phyloP scores from a whole-genome alignment of 2,113 vertebrate genomes.

The Anser brachyrhynchus region DNA sequence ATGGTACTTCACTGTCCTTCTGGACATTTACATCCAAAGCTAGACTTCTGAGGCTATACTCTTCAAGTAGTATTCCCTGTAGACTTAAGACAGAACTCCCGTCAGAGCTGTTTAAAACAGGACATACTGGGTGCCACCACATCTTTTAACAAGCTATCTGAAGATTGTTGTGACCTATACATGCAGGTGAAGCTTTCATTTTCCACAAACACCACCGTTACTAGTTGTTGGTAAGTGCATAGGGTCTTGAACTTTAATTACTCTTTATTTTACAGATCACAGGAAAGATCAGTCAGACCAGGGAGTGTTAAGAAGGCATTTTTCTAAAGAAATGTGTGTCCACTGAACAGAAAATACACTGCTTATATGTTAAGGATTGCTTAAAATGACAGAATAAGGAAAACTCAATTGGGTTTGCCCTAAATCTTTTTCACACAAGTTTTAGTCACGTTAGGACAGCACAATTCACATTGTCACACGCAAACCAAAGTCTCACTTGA shows the following conservation, averaged over 20 bases:
- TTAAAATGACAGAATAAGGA: neutral
- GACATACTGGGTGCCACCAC: neutral
- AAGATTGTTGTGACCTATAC: neutral
- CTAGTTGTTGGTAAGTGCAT: rapidly evolving
- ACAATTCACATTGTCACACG: neutral
- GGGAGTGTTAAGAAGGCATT: neutral
- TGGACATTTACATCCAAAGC: neutral
- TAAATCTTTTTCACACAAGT: neutral
- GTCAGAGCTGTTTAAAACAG: neutral
- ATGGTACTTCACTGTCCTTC: neutral
- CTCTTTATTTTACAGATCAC: neutral
- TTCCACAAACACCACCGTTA: neutral
- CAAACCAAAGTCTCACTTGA: neutral
- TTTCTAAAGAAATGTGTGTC: neutral
- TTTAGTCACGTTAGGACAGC: neutral
- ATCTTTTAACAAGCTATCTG: neutral
- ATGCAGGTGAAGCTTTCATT: neutral
- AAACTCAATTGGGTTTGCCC: neutral
- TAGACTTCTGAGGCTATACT: neutral
- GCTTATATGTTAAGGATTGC: neutral
- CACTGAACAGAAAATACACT: neutral
- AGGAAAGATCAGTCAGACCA: neutral
- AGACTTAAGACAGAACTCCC: neutral
- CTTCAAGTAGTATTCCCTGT: neutral
- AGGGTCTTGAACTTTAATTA: neutral